Base-by-base conservation (phyloP, 2,797 vertebrate genomes). In the Tragopan temminckii region DNA sequence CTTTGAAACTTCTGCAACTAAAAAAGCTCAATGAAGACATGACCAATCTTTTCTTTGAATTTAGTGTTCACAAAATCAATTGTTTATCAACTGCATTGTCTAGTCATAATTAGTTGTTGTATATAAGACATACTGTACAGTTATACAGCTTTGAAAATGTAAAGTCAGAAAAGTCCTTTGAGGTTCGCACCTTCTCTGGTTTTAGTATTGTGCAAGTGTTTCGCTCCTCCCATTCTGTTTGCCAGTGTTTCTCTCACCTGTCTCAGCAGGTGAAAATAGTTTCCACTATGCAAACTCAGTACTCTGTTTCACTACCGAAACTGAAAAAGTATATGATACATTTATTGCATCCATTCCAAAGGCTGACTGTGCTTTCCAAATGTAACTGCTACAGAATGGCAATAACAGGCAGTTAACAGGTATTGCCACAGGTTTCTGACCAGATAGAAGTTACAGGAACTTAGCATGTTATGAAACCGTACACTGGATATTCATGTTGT, bases 211-310 rank as follows among this genome's bases (percentile, higher is more conserved):
- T 61, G 82, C 63, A 89, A 95, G 52, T 8, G 7, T 59, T 88
- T 91, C 27, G 67, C 63, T 84, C 63, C 55, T 91, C 77, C 74
- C 48, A 42, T 27, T 68, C 62, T 92, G 20, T 59, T 91, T 88
- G 70, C 21, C 70, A 19, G 52, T 17, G 35, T 33, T 88, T 52
- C 23, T 72, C 63, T 92, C 66, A 89, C 74, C 63, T 81, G 67
- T 88, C 80, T 86, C 88, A 88, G 85, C 93, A 94, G 67, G 91
- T 94, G 63, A 94, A 57, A 81, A 72, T 31, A 93, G 70, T 91
- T 95, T 94, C 85, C 74, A 84, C 83, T 69, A 40, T 76, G 70
- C 89, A 92, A 89, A 83, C 55, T 72, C 43, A 64, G 61, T 45
- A 11, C 42, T 64, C 24, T 58, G 5, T 79, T 92, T 93, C 85